Conservation (phyloP, 2,797 vertebrate species). For the Vultur gryphus region DNA sequence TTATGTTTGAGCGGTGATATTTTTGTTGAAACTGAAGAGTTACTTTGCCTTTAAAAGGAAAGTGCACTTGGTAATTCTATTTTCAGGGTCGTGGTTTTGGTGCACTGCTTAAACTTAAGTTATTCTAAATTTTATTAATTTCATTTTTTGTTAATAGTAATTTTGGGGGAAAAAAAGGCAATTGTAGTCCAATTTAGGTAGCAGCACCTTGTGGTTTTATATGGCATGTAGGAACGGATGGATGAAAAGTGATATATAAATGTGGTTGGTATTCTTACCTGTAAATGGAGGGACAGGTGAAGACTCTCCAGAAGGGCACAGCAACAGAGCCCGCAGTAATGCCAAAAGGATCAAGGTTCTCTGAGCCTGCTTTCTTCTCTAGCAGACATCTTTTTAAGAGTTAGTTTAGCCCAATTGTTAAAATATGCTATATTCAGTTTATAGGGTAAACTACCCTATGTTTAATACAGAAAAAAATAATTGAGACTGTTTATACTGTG, state of each 20-base stretch:
- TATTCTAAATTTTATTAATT: neutral
- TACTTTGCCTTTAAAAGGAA: neutral
- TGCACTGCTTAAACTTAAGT: neutral
- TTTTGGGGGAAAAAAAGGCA: too few relatives aligned
- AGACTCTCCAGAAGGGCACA: neutral
- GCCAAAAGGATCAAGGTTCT: neutral
- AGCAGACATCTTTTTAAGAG: neutral
- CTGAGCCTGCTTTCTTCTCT: neutral
- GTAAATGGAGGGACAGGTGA: neutral
- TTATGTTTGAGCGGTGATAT: neutral
- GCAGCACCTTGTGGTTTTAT: neutral
- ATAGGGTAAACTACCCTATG: fast-evolving
- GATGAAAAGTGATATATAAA: neutral
- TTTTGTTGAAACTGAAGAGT: neutral
- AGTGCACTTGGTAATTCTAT: neutral
- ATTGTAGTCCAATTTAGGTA: neutral
- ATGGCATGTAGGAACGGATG: neutral
- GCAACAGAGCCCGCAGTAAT: neutral
- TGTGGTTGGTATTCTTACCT: neutral
- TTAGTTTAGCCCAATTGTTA: neutral
- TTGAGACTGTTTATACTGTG: fast-evolving
- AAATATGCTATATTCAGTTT: fast-evolving
- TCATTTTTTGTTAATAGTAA: neutral
- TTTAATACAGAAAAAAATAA: neutral
- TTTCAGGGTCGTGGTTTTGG: neutral